A percentile compares a stretch with the other conserved stretches of the same genome.
Conservation (phyloP, 2,888 invertebrate species). For the Amiota mariae region DNA sequence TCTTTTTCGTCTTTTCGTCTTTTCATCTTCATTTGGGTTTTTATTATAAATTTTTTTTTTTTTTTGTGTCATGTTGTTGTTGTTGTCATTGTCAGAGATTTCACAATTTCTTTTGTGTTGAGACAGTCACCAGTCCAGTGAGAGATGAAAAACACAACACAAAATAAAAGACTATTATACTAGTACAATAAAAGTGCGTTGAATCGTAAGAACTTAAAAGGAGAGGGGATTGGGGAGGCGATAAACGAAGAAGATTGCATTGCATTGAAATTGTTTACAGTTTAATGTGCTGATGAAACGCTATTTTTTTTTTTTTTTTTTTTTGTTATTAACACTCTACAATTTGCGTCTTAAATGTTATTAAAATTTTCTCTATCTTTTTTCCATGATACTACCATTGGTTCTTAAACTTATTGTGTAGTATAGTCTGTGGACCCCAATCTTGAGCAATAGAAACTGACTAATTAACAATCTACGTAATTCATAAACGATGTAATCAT, state of each 20-base stretch:
- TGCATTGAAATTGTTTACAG: conserved; percentile 30
- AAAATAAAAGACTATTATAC: neutral
- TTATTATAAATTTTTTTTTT: too few species aligned
- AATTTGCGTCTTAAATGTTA: conserved; percentile 9
- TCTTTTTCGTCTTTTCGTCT: too few species aligned
- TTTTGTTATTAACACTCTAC: neutral
- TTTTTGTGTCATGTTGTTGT: neutral
- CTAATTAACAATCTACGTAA: too few species aligned
- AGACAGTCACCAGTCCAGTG: conserved; percentile 1
- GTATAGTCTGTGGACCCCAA: too few species aligned
- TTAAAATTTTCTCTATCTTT: neutral
- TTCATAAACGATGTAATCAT: too few species aligned
- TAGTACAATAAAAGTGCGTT: neutral
- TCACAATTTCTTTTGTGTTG: conserved; percentile 30
- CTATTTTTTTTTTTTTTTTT: too few species aligned
- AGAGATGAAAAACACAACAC: neutral
- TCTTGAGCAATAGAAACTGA: too few species aligned
- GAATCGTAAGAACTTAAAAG: neutral
- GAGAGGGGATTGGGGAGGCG: neutral
- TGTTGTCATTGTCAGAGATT: neutral
- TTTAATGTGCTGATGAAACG: neutral
- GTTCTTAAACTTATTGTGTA: neutral
- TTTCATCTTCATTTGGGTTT: too few species aligned
- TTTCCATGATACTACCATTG: neutral
- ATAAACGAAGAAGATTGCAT: conserved; percentile 6